Evolutionary conservation across 2,888 invertebrate genomes (phyloP).

Genomic region (Enoplolaimus lenunculus): DNA sequence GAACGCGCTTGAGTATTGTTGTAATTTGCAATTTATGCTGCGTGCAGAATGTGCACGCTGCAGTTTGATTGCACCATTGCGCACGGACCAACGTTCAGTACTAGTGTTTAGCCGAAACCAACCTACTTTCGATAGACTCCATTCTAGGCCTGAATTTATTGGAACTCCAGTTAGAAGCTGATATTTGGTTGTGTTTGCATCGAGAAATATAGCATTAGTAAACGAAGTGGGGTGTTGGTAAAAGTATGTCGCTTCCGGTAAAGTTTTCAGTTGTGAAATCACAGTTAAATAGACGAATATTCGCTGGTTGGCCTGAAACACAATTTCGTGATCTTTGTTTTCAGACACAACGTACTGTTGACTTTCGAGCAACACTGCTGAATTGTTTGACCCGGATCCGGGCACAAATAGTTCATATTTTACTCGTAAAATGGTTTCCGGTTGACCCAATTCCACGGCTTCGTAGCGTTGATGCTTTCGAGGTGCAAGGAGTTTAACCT

Average conservation of each 20-base stretch:
- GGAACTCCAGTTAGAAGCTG: conserved; percentile 23
- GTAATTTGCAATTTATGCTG: conserved; percentile 34
- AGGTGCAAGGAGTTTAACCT: conserved; percentile 26
- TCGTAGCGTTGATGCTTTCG: conserved; percentile 23
- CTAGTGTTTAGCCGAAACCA: conserved; percentile 34
- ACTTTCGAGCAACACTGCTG: not conserved
- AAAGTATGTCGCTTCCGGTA: not conserved
- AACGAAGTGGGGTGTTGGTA: not conserved
- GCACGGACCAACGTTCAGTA: conserved; percentile 30
- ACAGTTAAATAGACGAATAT: not conserved
- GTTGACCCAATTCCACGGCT: conserved; percentile 17
- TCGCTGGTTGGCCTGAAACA: not conserved
- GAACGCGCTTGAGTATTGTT: conserved; percentile 32
- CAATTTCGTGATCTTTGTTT: conserved; percentile 1
- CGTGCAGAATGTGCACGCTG: conserved; percentile 36
- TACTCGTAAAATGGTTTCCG: conserved; percentile 2
- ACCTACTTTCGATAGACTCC: conserved; percentile 29
- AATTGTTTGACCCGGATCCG: too few species aligned
- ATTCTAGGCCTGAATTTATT: conserved; percentile 29
- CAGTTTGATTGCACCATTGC: conserved; percentile 33
- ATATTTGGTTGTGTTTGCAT: not conserved
- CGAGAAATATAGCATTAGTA: not conserved
- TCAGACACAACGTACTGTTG: not conserved
- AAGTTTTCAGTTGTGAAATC: not conserved
- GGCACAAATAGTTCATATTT: not conserved